These are phyloP conservation scores for Paratilapia polleni DNA, from an alignment of 2,113 vertebrate species.

Conservation along the genomic window DNA sequence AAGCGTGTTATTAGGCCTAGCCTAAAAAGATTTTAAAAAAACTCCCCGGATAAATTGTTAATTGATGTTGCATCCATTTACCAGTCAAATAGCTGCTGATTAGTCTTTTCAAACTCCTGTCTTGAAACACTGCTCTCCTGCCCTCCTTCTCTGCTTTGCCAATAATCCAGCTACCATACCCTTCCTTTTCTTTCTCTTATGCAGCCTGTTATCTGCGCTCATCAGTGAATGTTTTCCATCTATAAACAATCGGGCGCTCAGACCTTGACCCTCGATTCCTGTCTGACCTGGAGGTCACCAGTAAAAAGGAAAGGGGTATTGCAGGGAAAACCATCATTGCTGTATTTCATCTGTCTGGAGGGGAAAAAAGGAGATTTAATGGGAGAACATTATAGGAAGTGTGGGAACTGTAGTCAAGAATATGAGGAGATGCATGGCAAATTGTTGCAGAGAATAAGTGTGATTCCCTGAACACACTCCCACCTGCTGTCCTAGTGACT, in stretches of 20 bases:
- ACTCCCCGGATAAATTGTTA: constrained; percentile 80
- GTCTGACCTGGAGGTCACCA: constrained; percentile 56
- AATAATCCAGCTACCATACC: constrained; percentile 46
- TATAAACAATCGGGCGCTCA: constrained; percentile 63
- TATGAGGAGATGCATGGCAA: background rate
- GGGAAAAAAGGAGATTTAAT: background rate
- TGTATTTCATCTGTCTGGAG: constrained; percentile 38
- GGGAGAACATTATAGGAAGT: background rate
- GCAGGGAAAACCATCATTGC: constrained; percentile 38
- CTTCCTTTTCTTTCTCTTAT: constrained; percentile 33
- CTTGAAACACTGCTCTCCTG: constrained; percentile 62
- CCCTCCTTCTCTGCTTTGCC: constrained; percentile 44
- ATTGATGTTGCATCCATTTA: constrained; percentile 86
- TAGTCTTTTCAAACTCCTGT: constrained; percentile 85
- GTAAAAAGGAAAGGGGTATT: constrained; percentile 15
- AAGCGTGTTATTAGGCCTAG: constrained; percentile 43
- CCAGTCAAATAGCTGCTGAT: constrained; percentile 85
- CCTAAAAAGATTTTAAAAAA: constrained; percentile 10
- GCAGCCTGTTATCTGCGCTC: constrained; percentile 52
- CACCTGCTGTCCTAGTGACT: constrained; percentile 35
- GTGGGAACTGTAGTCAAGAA: background rate
- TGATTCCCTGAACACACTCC: constrained; percentile 15
- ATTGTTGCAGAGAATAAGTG: background rate
- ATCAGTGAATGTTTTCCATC: constrained; percentile 58
- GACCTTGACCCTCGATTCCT: constrained; percentile 58